Base-by-base conservation (phyloP, 2,888 invertebrate genomes). In the Melanotus villosus region DNA sequence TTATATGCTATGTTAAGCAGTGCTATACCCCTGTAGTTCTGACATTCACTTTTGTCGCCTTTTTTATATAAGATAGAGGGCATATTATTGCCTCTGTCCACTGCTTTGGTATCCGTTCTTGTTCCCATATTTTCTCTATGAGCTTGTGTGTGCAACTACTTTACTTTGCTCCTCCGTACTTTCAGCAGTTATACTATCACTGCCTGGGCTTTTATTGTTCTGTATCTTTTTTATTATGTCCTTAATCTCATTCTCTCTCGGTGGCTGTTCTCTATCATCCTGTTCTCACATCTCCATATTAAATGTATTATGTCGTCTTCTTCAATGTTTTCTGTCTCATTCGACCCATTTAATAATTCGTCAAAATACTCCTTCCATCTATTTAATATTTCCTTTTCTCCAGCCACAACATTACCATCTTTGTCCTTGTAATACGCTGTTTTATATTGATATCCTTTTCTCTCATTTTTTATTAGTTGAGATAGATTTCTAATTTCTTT, bases 191-290 rank as follows among this genome's bases (percentile, higher is more conserved):
- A 16, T 12, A 2, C 9, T 43, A 43, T 43, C 43, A 16, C 16
- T 43, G 3, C 19, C 43, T 16, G 19, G 43, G n/a, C 43, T 43
- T 43, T 43, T 43, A 19, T 19, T 43, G 43, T 43, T 43, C 43
- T 43, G 4, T 16, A 43, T 5, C 10, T 19, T 16, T 16, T 43
- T 43, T 43, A 43, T 43, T 12, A 16, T 43, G 7, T 16, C 43
- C 14, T 43, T 43, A 43, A 43, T 43, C n/a, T 43, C 43, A 16
- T 43, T 16, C 19, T 43, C 19, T 10, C 2, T n/a, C 18, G 3
- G 18, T 43, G 7, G 43, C 2, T 43, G 14, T 16, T 16, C 14
- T 43, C 18, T 5, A 43, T 16, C 14, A 18, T 19, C 18, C 16
- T 43, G 43, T 43, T 16, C 43, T 12, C 10, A 3, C 3, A 10